Conservation (phyloP, 2,113 vertebrate genomes). For the Phalacrocorax carbo region DNA sequence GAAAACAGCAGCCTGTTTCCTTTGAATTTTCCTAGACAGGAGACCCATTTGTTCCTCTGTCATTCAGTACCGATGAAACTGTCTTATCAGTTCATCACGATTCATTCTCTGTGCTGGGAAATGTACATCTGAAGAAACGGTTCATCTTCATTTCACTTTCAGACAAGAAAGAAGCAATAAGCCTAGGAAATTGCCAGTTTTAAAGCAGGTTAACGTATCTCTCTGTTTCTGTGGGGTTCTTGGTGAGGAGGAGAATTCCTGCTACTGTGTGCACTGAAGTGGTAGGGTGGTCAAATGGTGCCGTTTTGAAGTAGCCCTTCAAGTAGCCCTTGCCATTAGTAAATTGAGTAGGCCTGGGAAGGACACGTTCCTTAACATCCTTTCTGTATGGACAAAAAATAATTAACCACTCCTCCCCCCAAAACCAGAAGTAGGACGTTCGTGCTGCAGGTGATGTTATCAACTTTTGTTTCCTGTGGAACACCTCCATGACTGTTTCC, state of each 20-base stretch:
- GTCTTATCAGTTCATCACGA: not conserved
- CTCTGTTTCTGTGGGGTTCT: not conserved
- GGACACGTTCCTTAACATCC: not conserved
- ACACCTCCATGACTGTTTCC: not conserved
- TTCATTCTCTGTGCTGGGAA: not conserved
- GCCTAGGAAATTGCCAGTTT: not conserved
- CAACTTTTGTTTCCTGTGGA: not conserved
- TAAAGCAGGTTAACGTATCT: not conserved
- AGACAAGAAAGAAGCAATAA: not conserved
- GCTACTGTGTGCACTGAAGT: not conserved
- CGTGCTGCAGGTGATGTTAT: not conserved
- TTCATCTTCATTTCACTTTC: not conserved
- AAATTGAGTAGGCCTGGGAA: not conserved
- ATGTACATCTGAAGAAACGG: not conserved
- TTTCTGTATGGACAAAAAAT: not conserved
- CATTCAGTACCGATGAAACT: not conserved
- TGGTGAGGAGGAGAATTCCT: not conserved
- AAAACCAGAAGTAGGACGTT: not conserved
- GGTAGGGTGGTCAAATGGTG: not conserved
- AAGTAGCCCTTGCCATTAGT: not conserved
- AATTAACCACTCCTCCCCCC: not conserved
- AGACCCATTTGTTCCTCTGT: not conserved
- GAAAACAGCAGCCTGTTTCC: not conserved
- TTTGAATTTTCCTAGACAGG: not conserved
- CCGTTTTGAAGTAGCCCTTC: not conserved